phyloP scores from a whole-genome alignment of 2,113 vertebrate species.

The Ranitomeya imitator region DNA sequence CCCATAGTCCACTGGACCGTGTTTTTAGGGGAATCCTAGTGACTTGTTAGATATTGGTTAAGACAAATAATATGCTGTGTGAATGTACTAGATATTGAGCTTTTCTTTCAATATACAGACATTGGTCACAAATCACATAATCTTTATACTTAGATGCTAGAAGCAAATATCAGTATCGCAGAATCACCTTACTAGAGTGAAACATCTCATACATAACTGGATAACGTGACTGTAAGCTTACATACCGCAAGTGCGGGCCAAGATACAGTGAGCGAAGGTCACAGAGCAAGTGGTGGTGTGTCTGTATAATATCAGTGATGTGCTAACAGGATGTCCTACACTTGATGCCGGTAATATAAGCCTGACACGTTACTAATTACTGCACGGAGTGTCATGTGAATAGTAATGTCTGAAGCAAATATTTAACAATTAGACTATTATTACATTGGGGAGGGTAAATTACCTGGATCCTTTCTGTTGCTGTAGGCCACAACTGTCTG shows the following conservation, averaged over 20 bases:
- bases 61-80: background rate
- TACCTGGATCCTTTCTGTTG: constrained; percentile 93
- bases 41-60: background rate
- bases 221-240: background rate
- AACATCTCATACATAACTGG: background rate
- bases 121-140: constrained; percentile 39
- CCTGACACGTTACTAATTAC: background rate
- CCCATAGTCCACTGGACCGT: background rate
- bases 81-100: constrained; percentile 24
- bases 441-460: background rate
- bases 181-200: background rate
- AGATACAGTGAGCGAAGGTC: background rate
- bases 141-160: background rate
- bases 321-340: background rate
- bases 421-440: background rate
- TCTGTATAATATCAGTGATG: background rate
- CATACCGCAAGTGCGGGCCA: background rate
- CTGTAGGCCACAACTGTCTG: constrained; percentile 90
- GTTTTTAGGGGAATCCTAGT: background rate
- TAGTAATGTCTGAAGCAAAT: background rate
- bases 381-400: background rate
- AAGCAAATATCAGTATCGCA: constrained; percentile 13
- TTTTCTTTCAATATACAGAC: constrained; percentile 11
- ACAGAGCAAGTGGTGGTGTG: background rate
- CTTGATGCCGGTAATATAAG: background rate